Percentiles rank a stretch among this genome's conserved stretches.
These are phyloP conservation scores for Clostera curtula DNA, from an alignment of 2,888 invertebrate genomes.

Conservation along the genomic window DNA sequence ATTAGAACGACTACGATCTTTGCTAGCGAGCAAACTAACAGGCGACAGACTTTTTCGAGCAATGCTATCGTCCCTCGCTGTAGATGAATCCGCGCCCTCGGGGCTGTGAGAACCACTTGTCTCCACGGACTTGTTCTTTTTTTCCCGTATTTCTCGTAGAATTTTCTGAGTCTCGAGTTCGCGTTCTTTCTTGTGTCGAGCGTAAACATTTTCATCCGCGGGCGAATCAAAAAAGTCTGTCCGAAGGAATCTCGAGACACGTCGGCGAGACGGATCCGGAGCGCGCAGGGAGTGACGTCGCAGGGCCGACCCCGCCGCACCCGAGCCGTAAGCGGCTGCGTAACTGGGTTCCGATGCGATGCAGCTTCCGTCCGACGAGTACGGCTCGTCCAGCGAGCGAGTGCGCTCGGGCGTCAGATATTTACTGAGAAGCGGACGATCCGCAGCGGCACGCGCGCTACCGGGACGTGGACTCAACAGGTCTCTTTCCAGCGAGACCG, in stretches of 20 bases:
- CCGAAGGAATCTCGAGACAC: conserved; percentile 80
- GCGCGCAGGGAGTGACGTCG: conserved; percentile 48
- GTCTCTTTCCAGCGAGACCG: conserved; percentile 8
- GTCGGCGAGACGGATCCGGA: conserved; percentile 66
- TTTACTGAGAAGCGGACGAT: conserved; percentile 74
- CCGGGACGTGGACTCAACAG: conserved; percentile 6
- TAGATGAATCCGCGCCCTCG: conserved; percentile 30
- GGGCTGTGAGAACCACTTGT: conserved; percentile 37
- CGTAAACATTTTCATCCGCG: conserved; percentile 78
- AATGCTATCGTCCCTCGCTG: conserved; percentile 32
- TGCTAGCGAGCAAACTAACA: conserved; percentile 36
- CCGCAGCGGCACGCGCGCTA: conserved; percentile 46
- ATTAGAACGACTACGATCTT: conserved; percentile 62
- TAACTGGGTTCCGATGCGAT: conserved; percentile 50
- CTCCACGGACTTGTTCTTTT: conserved; percentile 61
- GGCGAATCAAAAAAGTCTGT: conserved; percentile 86
- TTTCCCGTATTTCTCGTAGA: conserved; percentile 79
- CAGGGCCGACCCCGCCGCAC: conserved; percentile 20
- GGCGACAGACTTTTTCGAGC: conserved; percentile 56
- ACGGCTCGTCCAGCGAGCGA: conserved; percentile 45
- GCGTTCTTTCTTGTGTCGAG: conserved; percentile 76
- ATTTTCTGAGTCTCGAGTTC: conserved; percentile 81
- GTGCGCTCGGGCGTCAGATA: conserved; percentile 66
- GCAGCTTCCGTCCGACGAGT: conserved; percentile 43
- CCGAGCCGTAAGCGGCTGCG: conserved; percentile 51